Percentiles rank a stretch among this genome's conserved stretches.
Evolutionary conservation across 2,113 vertebrate genomes (phyloP).

Genomic region (Ascaphus truei): DNA sequence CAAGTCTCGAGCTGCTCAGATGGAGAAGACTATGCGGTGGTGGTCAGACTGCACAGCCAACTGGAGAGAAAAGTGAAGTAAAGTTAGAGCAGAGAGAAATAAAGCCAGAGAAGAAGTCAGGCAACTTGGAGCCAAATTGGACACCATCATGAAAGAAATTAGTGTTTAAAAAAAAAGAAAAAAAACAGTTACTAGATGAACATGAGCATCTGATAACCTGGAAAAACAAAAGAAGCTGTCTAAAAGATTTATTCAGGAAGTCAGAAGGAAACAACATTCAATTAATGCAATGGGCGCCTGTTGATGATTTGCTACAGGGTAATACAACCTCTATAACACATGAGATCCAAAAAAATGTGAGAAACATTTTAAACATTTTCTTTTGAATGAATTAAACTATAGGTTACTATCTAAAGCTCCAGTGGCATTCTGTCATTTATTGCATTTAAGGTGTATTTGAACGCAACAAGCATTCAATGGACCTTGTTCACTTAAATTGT

Average conservation of each 20-base stretch:
- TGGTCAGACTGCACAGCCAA: conserved; percentile 67
- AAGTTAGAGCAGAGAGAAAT: conserved; percentile 62
- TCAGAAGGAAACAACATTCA: neutral
- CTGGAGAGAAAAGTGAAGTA: conserved; percentile 68
- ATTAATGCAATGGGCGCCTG: neutral
- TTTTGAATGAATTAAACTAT: too few species aligned
- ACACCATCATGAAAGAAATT: conserved; percentile 51
- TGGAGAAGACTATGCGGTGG: conserved; percentile 74
- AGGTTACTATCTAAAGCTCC: too few species aligned
- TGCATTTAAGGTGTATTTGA: too few species aligned
- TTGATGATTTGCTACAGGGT: neutral
- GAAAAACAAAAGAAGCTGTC: conserved; percentile 3
- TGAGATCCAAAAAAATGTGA: conserved; percentile 42
- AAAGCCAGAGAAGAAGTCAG: conserved; percentile 58
- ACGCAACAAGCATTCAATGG: too few species aligned
- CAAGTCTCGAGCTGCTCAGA: conserved; percentile 62
- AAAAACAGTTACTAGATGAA: conserved; percentile 30
- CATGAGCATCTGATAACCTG: conserved; percentile 9
- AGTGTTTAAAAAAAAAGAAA: too few species aligned
- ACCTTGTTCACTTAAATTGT: too few species aligned
- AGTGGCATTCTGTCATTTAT: too few species aligned
- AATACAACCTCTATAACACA: neutral
- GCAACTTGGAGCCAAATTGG: conserved; percentile 51
- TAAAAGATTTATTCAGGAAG: neutral
- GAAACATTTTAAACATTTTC: too few species aligned